Evolutionary conservation across 2,113 vertebrate genomes (phyloP).

Genomic region (Chauna torquata): DNA sequence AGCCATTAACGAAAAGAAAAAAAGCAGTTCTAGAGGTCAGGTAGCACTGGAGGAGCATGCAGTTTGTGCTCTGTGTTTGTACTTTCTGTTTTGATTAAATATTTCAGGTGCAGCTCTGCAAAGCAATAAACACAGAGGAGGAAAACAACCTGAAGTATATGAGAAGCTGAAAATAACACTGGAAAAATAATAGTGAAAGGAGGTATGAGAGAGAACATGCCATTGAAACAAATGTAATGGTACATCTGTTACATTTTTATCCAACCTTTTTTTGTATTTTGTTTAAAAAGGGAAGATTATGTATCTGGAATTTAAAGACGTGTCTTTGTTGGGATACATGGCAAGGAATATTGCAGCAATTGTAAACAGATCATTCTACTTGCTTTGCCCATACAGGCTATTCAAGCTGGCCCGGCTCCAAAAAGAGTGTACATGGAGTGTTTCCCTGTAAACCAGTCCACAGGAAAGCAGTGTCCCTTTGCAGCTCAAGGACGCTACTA

Average conservation of each 20-base stretch:
- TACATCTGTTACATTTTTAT: background rate
- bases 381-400: background rate
- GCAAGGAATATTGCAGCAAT: background rate
- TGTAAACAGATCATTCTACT: background rate
- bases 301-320: background rate
- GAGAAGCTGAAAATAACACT: conserved; percentile 2
- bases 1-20: background rate
- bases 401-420: background rate
- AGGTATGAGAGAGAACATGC: background rate
- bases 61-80: background rate
- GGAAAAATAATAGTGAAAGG: background rate
- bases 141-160: background rate
- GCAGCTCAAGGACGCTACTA: background rate
- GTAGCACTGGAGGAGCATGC: background rate
- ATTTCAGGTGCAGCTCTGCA: background rate
- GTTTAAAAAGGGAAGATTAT: background rate
- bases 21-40: background rate
- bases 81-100: background rate
- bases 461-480: background rate
- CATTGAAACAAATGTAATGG: background rate
- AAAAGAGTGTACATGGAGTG: background rate
- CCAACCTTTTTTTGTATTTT: background rate
- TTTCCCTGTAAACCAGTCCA: background rate
- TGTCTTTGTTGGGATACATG: background rate
- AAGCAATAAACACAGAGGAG: background rate